These are phyloP conservation scores for Chiridota heheva DNA, from an alignment of 35 echinoderm and acorn worm species.

Conservation along the genomic window DNA sequence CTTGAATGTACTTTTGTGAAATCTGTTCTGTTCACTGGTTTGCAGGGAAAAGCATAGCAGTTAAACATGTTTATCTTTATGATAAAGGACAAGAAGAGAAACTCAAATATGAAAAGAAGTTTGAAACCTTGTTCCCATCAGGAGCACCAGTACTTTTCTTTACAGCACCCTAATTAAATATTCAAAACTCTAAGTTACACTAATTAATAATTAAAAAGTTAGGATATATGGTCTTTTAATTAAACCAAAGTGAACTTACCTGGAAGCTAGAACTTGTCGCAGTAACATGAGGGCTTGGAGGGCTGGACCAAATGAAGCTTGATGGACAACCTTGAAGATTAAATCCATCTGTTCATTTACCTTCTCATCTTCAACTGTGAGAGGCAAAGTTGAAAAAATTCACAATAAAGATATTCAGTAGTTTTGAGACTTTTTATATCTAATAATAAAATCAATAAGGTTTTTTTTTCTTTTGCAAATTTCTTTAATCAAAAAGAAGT, in stretches of 20 bases:
- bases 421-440: neutral
- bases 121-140: too few relatives aligned
- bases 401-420: neutral
- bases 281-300: slow-evolving; percentile 80
- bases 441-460: neutral
- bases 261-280: slow-evolving; percentile 80
- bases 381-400: neutral
- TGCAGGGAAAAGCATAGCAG: too few relatives aligned
- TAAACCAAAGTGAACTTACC: slow-evolving; percentile 57
- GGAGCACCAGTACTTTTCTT: slow-evolving; percentile 8
- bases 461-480: neutral
- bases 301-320: slow-evolving; percentile 67
- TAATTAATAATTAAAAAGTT: neutral
- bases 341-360: slow-evolving; percentile 81
- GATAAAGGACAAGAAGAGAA: too few relatives aligned
- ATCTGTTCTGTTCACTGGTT: too few relatives aligned
- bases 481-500: neutral
- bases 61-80: too few relatives aligned
- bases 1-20: too few relatives aligned
- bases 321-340: slow-evolving; percentile 79
- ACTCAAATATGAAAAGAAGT: too few relatives aligned
- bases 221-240: neutral
- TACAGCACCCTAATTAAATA: neutral
- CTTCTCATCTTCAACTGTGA: slow-evolving; percentile 76
- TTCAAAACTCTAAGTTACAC: neutral